Evolutionary conservation across 2,888 invertebrate genomes (phyloP).

Genomic region (Proisotoma minuta): DNA sequence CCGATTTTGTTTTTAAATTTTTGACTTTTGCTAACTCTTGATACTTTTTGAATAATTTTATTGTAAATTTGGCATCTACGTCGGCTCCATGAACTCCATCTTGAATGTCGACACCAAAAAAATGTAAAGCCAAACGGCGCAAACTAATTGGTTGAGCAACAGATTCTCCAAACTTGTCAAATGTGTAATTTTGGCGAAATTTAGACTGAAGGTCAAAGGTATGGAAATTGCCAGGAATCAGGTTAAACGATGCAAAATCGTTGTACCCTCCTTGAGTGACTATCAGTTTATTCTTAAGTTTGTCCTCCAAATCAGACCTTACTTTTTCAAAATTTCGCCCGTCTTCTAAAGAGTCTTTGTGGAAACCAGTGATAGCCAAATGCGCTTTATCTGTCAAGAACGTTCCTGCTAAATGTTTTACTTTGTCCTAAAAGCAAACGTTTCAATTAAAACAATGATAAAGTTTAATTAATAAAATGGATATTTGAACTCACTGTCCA

Average conservation of each 20-base stretch:
- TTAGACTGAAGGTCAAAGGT: background rate
- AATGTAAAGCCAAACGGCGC: background rate
- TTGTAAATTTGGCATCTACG: background rate
- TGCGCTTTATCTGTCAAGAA: background rate
- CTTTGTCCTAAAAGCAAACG: background rate
- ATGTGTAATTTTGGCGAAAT: background rate
- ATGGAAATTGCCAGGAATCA: background rate
- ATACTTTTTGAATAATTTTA: background rate
- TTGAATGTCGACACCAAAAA: background rate
- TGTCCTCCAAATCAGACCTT: background rate
- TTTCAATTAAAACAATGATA: background rate
- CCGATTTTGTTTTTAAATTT: background rate
- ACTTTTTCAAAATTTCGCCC: background rate
- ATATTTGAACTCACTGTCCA: background rate
- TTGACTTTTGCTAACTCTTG: background rate
- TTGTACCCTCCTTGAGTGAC: background rate
- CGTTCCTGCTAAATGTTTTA: background rate
- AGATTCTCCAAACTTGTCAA: background rate
- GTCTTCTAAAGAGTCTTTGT: background rate
- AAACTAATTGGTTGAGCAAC: background rate
- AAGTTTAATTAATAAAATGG: background rate
- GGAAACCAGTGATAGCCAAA: background rate
- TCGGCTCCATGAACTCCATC: background rate
- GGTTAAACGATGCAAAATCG: background rate
- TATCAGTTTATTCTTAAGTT: background rate